Base-by-base conservation (phyloP, 1,140 invertebrate species). In the Polyergus mexicanus region DNA sequence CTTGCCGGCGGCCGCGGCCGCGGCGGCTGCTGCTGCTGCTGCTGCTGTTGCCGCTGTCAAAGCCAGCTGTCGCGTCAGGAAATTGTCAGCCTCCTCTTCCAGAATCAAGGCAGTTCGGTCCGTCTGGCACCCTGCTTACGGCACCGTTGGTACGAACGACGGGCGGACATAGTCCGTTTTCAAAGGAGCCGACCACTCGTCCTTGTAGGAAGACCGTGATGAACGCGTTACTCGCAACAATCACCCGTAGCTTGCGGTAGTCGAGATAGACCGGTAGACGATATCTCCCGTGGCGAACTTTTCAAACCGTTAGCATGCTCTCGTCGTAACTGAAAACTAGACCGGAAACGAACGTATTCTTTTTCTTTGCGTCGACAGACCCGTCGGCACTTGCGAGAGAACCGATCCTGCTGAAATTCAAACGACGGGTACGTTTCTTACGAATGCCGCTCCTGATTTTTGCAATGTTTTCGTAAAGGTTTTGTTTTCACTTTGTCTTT, bases 91-190 rank as follows among this genome's bases (percentile, higher is more conserved):
- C 58, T 71, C 41, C 16, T 86, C 69, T 75, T 91, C 85, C 84
- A 90, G 84, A 87, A 91, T 91, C 87, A 90, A 83, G 84, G 75
- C 44, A 85, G 75, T 41, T 74, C 44, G 71, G 51, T 51, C 72
- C n/a, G 54, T 72, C 13, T 65, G 89, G 65, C 86, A 86, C 88
- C 89, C 69, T 86, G 88, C 56, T 78, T 85, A 60, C 69, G 44
- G 16, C 38, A 51, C 13, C 77, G 62, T 83, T 72, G 51, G 69
- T 44, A 58, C 66, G 41, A 41, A 81, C 44, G n/a, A 63, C 54
- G n/a, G 28, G 16, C 87, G 72, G 44, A 86, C 89, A 88, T 90
- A 85, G 63, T 91, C 80, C 89, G 83, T 47, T 72, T 28, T 71
- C 63, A 56, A 25, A 28, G 44, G 41, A 13, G 47, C 58, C 44